Evolutionary conservation across 2,113 vertebrate species (phyloP).

Genomic region (Prionailurus bengalensis): DNA sequence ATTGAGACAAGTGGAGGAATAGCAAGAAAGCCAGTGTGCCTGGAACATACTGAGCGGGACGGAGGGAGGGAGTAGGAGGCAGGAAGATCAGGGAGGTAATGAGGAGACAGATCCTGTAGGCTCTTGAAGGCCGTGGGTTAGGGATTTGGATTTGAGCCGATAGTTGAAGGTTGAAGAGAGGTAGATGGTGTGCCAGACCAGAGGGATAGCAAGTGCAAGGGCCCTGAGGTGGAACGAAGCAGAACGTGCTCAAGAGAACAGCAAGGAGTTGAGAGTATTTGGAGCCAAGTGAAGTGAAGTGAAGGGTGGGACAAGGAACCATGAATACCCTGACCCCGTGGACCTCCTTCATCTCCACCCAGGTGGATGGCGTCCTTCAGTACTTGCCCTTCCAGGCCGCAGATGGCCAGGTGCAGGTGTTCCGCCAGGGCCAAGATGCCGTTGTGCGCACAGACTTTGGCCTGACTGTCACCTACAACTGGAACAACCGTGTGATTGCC

Average conservation of each 20-base stretch:
- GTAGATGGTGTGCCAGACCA: background rate
- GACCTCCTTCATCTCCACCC: background rate
- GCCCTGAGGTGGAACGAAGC: background rate
- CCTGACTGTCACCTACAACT: conserved; percentile 87
- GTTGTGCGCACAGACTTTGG: conserved; percentile 88
- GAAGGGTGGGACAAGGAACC: background rate
- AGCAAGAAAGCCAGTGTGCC: background rate
- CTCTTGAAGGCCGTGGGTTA: background rate
- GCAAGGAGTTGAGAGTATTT: background rate
- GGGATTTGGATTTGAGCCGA: background rate
- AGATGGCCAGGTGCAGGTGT: conserved; percentile 76
- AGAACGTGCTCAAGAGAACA: background rate
- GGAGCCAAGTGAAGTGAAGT: background rate
- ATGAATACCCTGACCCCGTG: background rate
- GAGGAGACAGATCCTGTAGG: background rate
- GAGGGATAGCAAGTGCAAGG: background rate
- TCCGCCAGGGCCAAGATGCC: conserved; percentile 70
- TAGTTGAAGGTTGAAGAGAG: background rate
- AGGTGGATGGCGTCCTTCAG: conserved; percentile 85
- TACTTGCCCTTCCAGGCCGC: conserved; percentile 85
- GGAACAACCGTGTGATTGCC: conserved; percentile 79
- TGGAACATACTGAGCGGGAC: background rate
- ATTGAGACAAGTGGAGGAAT: background rate
- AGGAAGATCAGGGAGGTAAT: background rate
- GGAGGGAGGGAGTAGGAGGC: background rate